Base-by-base conservation (phyloP, 1,140 invertebrate genomes). In the Zaprionus nigranus region DNA sequence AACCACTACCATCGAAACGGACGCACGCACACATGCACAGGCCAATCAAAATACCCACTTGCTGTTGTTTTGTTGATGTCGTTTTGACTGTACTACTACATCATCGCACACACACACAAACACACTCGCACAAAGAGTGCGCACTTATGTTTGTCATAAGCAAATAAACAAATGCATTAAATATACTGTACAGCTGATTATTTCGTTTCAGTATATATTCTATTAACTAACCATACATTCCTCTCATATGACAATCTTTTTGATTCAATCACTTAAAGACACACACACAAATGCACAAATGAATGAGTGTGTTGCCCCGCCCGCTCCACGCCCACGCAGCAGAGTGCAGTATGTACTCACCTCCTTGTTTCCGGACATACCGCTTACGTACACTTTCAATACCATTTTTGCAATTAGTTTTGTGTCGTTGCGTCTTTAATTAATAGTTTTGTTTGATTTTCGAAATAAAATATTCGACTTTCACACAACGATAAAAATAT, bases 281-380 rank as follows among this genome's bases (percentile, higher is more conserved):
- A 40, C 43, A 60, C 38, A 57, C 11, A 43, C 65, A 68, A 13
- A 36, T 43, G 13, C 20, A 30, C 15, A 30, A 56, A 56, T 53
- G n/a, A 20, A 38, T 67, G 28, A 24, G 30, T 38, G 38, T 63
- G 61, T 36, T 49, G 46, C 79, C 67, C 71, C 69, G 49, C 76
- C 83, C 63, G 28, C 63, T 61, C 58, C 57, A 56, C 63, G n/a
- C 67, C 67, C 51, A 69, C 72, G 56, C 54, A 30, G 24, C 20
- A 12, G 20, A 67, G 36, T 64, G 46, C 54, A 75, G 24, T 46
- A 75, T 17, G 40, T 61, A 87, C 87, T 95, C 93, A 97, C 97
- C 96, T 98, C 97, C 94, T 98, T 97, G 93, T 97, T 97, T 75
- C 97, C 97, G 87, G 97, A 97, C 93, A 97, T 97, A 82, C 97